A percentile compares a stretch with the other conserved stretches of the same genome.
Evolutionary conservation across 2,113 vertebrate genomes (phyloP).

Genomic region (Entomyzon cyanotis): DNA sequence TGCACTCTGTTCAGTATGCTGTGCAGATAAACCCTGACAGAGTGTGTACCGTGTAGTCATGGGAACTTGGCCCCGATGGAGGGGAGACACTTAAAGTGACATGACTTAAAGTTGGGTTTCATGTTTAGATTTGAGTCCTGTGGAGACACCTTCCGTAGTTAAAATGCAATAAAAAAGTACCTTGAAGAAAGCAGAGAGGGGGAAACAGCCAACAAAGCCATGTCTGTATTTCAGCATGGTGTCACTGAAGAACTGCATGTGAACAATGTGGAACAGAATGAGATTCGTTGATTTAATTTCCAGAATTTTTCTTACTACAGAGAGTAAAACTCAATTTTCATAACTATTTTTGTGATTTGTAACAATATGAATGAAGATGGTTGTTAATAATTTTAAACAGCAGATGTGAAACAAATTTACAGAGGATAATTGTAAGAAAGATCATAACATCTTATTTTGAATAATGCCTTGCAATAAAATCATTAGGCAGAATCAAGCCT

Average conservation of each 20-base stretch:
- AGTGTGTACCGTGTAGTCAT: neutral
- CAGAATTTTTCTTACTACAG: neutral
- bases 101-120: neutral
- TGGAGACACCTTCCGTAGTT: neutral
- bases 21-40: neutral
- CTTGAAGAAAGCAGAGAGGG: neutral
- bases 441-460: neutral
- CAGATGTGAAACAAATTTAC: neutral
- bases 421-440: neutral
- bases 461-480: neutral
- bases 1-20: neutral
- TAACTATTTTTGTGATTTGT: neutral
- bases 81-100: neutral
- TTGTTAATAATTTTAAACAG: neutral
- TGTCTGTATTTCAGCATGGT: neutral
- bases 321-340: neutral
- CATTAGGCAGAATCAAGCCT: neutral
- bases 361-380: neutral
- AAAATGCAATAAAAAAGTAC: neutral
- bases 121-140: neutral
- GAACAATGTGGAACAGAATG: neutral
- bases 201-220: neutral
- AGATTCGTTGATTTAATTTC: neutral
- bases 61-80: neutral
- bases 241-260: neutral